A percentile compares a stretch with the other conserved stretches of the same genome.
Evolutionary conservation across 1,140 invertebrate genomes (phyloP).

Genomic region (Aethina tumida): DNA sequence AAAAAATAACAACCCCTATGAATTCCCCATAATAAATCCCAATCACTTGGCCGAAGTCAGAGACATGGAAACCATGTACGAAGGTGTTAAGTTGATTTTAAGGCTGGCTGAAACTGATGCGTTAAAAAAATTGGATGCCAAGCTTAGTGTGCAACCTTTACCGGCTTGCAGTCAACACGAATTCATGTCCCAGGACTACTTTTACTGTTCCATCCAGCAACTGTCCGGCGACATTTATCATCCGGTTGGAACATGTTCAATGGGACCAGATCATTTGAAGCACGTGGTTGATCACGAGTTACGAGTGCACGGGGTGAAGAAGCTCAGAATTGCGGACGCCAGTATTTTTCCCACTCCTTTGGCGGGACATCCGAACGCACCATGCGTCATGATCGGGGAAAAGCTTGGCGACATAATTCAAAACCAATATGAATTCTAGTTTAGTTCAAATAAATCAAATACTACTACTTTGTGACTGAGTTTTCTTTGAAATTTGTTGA

Average conservation of each 20-base stretch:
- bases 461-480: too few relatives aligned
- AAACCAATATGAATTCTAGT: constrained; percentile 23
- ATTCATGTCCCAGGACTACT: constrained; percentile 48
- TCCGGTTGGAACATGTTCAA: constrained; percentile 26
- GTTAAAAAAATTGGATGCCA: too few relatives aligned
- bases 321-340: constrained; percentile 37
- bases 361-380: constrained; percentile 59
- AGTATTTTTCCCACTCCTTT: constrained; percentile 50
- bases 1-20: constrained; percentile 43
- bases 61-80: too few relatives aligned
- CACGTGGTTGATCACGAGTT: constrained; percentile 42
- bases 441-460: too few relatives aligned
- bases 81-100: too few relatives aligned
- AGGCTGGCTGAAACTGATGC: too few relatives aligned
- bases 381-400: constrained; percentile 75
- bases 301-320: constrained; percentile 30
- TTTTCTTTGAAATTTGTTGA: too few relatives aligned
- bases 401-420: constrained; percentile 72
- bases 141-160: constrained; percentile 56
- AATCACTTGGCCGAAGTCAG: too few relatives aligned
- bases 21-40: constrained; percentile 56
- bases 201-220: constrained; percentile 33
- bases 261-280: constrained; percentile 7
- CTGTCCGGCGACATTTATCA: constrained; percentile 24
- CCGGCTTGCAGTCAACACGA: too few relatives aligned